Evolutionary conservation across 2,888 invertebrate genomes (phyloP).

Genomic region (Dorcus parallelipipedus): DNA sequence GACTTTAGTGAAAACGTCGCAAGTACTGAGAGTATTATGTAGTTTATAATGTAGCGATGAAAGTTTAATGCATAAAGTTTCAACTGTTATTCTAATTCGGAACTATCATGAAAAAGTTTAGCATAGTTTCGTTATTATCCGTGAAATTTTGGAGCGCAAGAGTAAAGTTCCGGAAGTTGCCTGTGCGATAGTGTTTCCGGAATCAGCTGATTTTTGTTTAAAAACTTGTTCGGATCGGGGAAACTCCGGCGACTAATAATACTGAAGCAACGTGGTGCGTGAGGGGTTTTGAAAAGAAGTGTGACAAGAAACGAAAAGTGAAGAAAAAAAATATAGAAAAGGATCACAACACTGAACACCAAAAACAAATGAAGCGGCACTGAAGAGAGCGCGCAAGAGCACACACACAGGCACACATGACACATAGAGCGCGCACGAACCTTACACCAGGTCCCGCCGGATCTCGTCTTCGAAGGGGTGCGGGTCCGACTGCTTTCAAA

Average conservation of each 20-base stretch:
- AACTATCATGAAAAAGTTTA: no score
- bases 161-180: no score
- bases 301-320: neutral
- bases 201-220: slow-evolving; percentile 20
- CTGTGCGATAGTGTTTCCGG: slow-evolving; percentile 1
- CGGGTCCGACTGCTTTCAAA: slow-evolving; percentile 52
- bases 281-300: neutral
- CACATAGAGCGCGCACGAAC: slow-evolving; percentile 25
- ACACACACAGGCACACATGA: slow-evolving; percentile 21
- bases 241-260: no score
- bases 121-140: no score
- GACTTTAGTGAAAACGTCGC: no score
- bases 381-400: slow-evolving; percentile 25
- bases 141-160: no score
- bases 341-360: slow-evolving; percentile 23
- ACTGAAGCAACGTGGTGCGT: no score
- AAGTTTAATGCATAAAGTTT: no score
- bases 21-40: no score
- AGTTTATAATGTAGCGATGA: no score
- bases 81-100: no score
- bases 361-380: slow-evolving; percentile 25
- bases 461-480: slow-evolving; percentile 43
- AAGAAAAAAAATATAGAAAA: neutral
- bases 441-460: slow-evolving; percentile 32
- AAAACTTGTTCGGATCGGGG: slow-evolving; percentile 4